These are phyloP conservation scores for Capitulum mitella DNA, from an alignment of 2,888 invertebrate species.

Conservation along the genomic window DNA sequence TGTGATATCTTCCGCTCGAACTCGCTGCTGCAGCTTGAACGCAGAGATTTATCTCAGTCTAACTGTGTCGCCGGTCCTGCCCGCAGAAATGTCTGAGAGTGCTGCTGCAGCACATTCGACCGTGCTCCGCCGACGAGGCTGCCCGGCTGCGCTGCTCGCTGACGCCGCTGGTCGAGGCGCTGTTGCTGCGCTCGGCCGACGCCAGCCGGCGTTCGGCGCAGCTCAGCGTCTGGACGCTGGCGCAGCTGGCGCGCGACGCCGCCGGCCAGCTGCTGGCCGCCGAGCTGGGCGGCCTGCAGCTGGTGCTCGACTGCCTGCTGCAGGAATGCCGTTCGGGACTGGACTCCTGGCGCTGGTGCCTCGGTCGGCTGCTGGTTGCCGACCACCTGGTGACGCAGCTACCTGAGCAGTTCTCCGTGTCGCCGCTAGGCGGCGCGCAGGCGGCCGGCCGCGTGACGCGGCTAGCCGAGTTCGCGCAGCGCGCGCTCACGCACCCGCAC, in stretches of 20 bases:
- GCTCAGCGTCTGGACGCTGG: constrained; percentile 44
- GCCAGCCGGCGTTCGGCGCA: constrained; percentile 45
- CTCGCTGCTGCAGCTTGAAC: too few relatives aligned
- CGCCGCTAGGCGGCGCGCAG: constrained; percentile 31
- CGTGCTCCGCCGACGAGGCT: constrained; percentile 37
- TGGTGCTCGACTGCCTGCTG: constrained; percentile 43
- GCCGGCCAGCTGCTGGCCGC: constrained; percentile 46
- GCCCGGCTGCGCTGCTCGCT: constrained; percentile 40
- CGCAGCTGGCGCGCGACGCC: constrained; percentile 46
- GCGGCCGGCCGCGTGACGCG: constrained; percentile 38
- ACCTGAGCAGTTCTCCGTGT: constrained; percentile 42
- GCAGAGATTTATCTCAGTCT: too few relatives aligned
- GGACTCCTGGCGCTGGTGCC: constrained; percentile 45
- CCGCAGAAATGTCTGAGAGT: constrained; percentile 38
- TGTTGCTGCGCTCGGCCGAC: constrained; percentile 46
- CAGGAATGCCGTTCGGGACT: constrained; percentile 37
- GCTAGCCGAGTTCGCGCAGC: constrained; percentile 43
- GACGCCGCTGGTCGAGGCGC: constrained; percentile 43
- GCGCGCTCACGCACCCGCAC: constrained; percentile 42
- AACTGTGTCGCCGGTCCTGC: too few relatives aligned
- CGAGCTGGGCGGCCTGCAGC: constrained; percentile 43
- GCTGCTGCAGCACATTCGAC: constrained; percentile 36
- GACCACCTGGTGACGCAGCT: constrained; percentile 44
- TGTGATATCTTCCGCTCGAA: too few relatives aligned
- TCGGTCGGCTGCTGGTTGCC: constrained; percentile 45